Evolutionary conservation across 2,888 invertebrate species (phyloP), one percentile per base, ranked within the genome.

Genomic region (Odontocolon sp.): DNA sequence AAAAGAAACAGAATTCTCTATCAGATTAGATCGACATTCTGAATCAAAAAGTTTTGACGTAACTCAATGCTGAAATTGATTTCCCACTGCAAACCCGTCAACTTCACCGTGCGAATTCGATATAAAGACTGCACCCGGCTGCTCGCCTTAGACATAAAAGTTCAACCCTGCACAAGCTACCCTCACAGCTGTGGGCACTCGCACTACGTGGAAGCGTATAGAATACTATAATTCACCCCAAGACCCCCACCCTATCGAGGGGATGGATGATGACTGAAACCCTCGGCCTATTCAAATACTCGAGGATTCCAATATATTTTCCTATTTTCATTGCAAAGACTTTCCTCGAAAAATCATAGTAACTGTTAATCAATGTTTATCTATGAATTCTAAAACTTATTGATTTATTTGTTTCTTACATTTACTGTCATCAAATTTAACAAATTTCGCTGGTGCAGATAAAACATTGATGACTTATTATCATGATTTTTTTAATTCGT

Each of bases 111-210:
- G n/a, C n/a, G n/a, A n/a, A 38, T 70, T 21, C 3, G 1, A 16
- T 23, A 21, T 38, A 9, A 3, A 40, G 14, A 8, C 18, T 28
- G 50, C 47, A 47, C 23, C 16, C 33, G 61, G 28, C 33, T 42
- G 23, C 52, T 18, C 28, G 50, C 21, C 52, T 9, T n/a, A 38
- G 23, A 3, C 50, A 42, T 28, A 33, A 52, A 59, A 42, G 14
- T 31, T n/a, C 38, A n/a, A 45, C 42, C 45, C 54, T n/a, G n/a
- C n/a, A n/a, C n/a, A n/a, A 33, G 59, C 31, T 40, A 45, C 52
- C 56, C 71, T 61, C 67, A 38, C 66, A 72, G 59, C 54, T 45
- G 59, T 54, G 54, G 36, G 40, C 28, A 9, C 56, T 6, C 16
- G 33, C 11, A 36, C 18, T 11, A 59, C 42, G n/a, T 45, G 28